phyloP scores from a whole-genome alignment of 2,888 invertebrate genomes.

The Raillietiella orientalis region DNA sequence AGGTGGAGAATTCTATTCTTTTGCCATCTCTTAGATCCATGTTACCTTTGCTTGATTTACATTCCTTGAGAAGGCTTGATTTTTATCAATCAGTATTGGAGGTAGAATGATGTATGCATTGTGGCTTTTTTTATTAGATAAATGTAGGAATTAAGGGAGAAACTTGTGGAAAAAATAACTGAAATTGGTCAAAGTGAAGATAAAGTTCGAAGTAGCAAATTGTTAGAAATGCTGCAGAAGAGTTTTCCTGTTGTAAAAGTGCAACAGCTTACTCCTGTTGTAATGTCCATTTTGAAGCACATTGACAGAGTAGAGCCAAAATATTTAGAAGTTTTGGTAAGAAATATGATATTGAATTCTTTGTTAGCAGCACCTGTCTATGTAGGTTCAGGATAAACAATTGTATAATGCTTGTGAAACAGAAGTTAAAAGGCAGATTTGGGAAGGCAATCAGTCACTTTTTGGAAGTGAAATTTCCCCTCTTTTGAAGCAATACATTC shows the following conservation, averaged over 20 bases:
- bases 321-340: conserved; percentile 35
- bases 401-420: conserved; percentile 78
- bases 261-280: conserved; percentile 61
- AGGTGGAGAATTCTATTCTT: conserved; percentile 64
- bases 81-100: conserved; percentile 80
- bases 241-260: conserved; percentile 80
- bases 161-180: conserved; percentile 42
- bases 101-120: conserved; percentile 17
- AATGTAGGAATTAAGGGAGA: conserved; percentile 25
- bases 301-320: conserved; percentile 76
- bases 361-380: background rate
- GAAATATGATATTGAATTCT: conserved; percentile 5
- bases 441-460: conserved; percentile 84
- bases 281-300: conserved; percentile 75
- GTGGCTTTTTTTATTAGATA: conserved; percentile 5
- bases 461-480: conserved; percentile 95
- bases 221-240: conserved; percentile 61
- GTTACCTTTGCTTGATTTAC: conserved; percentile 73
- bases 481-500: conserved; percentile 52
- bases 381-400: conserved; percentile 32
- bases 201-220: conserved; percentile 38
- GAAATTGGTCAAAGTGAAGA: conserved; percentile 40
- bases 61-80: conserved; percentile 64
- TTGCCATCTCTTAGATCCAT: conserved; percentile 74
- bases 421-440: conserved; percentile 86